Conservation (phyloP, 2,113 vertebrate genomes). For the Rousettus leschenaultii region DNA sequence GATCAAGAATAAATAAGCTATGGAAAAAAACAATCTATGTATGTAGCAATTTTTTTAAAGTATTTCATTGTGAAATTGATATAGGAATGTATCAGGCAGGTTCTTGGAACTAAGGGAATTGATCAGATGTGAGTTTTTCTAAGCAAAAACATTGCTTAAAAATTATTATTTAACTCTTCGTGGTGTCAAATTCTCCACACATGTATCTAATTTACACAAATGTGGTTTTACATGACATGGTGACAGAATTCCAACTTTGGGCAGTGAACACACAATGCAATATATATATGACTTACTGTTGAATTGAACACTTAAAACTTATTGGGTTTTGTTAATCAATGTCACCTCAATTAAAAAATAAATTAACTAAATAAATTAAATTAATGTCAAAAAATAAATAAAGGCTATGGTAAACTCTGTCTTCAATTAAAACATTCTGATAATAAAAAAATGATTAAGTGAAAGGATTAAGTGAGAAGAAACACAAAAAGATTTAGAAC, state of each 20-base stretch:
- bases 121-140: conserved; percentile 21
- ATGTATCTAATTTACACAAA: conserved; percentile 25
- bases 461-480: not conserved
- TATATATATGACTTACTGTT: too few species aligned
- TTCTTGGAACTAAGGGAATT: conserved; percentile 24
- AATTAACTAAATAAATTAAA: too few species aligned
- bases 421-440: too few species aligned
- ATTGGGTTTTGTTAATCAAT: too few species aligned
- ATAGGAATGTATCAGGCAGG: not conserved
- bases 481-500: not conserved
- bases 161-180: not conserved
- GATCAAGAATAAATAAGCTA: not conserved
- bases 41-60: not conserved
- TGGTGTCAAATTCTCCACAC: not conserved
- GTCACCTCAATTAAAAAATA: too few species aligned
- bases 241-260: not conserved
- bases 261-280: too few species aligned
- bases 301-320: too few species aligned
- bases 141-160: conserved; percentile 14
- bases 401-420: too few species aligned
- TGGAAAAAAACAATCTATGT: not conserved
- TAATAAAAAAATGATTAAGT: not conserved
- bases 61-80: conserved; percentile 3
- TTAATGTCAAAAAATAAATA: too few species aligned
- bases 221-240: not conserved